Evolutionary conservation across 2,888 invertebrate species (phyloP).

Genomic region (Mythimna lalbum): DNA sequence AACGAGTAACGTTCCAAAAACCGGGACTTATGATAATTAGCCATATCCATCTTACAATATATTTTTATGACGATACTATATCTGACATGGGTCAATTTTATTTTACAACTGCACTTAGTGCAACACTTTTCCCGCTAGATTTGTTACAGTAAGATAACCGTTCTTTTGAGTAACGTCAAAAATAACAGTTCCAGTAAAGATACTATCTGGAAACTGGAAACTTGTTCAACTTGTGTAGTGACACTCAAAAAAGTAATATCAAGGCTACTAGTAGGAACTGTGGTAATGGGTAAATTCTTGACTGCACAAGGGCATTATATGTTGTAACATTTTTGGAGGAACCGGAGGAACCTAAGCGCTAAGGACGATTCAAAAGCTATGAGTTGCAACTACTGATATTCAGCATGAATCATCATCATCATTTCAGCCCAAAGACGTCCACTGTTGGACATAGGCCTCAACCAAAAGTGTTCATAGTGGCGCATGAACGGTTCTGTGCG

Average conservation of each 20-base stretch:
- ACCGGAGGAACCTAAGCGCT: too few species aligned
- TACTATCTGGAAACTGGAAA: slow-evolving; percentile 41
- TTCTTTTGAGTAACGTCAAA: slow-evolving; percentile 37
- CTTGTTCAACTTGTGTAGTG: slow-evolving; percentile 24
- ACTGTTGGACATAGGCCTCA: too few species aligned
- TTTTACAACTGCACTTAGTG: slow-evolving; percentile 40
- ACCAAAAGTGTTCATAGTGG: too few species aligned
- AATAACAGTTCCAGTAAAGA: slow-evolving; percentile 46
- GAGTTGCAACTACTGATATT: too few species aligned
- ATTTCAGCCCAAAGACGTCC: too few species aligned
- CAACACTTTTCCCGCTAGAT: slow-evolving; percentile 31
- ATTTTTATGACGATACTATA: slow-evolving; percentile 18
- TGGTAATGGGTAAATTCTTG: too few species aligned
- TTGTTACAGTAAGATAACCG: slow-evolving; percentile 30
- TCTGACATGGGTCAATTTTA: slow-evolving; percentile 16
- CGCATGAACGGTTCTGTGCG: too few species aligned
- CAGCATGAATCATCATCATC: too few species aligned
- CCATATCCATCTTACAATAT: slow-evolving; percentile 6
- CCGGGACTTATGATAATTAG: slow-evolving; percentile 15
- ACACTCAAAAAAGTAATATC: slow-evolving; percentile 29
- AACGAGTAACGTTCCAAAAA: slow-evolving; percentile 9
- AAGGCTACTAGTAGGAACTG: background rate
- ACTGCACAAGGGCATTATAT: too few species aligned
- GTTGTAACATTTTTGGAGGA: too few species aligned
- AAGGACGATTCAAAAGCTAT: too few species aligned